Evolutionary conservation across 2,797 vertebrate species (phyloP).

Genomic region (Graptemys geographica): DNA sequence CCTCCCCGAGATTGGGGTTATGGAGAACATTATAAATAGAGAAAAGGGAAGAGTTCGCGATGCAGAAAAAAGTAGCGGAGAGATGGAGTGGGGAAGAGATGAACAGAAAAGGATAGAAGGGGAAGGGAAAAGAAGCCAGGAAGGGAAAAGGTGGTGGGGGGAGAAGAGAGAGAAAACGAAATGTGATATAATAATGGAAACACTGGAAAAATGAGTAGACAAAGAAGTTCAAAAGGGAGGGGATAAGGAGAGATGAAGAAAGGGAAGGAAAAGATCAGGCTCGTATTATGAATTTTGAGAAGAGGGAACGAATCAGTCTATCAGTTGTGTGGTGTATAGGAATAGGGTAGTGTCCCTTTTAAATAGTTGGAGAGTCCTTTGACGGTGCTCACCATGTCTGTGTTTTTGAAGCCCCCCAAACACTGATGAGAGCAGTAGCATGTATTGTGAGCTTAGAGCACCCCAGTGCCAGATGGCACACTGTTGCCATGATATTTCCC

Average conservation of each 20-base stretch:
- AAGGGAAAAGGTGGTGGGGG: neutral
- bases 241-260: neutral
- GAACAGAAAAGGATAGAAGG: neutral
- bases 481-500: neutral
- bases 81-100: neutral
- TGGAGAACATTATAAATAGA: conserved; percentile 49
- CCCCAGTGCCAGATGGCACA: neutral
- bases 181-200: neutral
- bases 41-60: conserved; percentile 10
- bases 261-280: neutral
- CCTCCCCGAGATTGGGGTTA: conserved; percentile 33
- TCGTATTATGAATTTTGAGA: neutral
- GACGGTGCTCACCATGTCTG: neutral
- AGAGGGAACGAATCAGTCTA: neutral
- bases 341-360: neutral
- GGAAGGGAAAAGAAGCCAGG: neutral
- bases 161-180: rapidly evolving
- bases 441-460: neutral
- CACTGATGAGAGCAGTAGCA: neutral
- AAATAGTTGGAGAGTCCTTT: rapidly evolving
- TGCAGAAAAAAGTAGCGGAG: neutral
- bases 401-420: neutral
- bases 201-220: neutral
- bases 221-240: neutral
- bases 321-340: neutral